These are phyloP conservation scores for Pelmatolapia mariae DNA, from an alignment of 2,113 vertebrate species.

Conservation along the genomic window DNA sequence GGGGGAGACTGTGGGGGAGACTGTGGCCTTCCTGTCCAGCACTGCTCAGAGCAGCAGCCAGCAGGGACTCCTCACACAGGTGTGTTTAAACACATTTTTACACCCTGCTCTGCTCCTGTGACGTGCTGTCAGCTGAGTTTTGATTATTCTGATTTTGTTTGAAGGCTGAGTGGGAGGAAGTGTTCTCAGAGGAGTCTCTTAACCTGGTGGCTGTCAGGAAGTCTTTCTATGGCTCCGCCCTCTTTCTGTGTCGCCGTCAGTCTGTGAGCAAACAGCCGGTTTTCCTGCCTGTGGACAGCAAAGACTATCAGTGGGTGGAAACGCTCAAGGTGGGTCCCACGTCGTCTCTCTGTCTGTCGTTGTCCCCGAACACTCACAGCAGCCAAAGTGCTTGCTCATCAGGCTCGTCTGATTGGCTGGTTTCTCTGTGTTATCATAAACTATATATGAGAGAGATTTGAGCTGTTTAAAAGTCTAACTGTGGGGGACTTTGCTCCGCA, in stretches of 20 bases:
- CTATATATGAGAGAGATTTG: not conserved
- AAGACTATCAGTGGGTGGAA: conserved; percentile 85
- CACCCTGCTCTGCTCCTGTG: not conserved
- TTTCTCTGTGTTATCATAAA: not conserved
- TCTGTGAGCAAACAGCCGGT: conserved; percentile 51
- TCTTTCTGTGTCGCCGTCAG: conserved; percentile 82
- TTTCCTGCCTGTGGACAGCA: conserved; percentile 78
- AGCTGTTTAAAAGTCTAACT: not conserved
- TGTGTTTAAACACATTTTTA: conserved; percentile 8
- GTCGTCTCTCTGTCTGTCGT: fast-evolving
- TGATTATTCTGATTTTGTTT: not conserved
- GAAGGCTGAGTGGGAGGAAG: conserved; percentile 84
- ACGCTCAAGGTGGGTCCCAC: conserved; percentile 79
- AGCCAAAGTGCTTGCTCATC: not conserved
- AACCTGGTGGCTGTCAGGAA: conserved; percentile 75
- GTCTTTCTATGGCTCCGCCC: conserved; percentile 84
- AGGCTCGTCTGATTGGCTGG: not conserved
- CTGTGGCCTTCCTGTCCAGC: conserved; percentile 75
- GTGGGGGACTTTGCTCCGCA: not conserved
- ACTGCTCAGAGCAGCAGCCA: conserved; percentile 45
- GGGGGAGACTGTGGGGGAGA: conserved; percentile 82
- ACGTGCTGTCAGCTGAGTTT: not conserved
- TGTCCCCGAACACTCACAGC: not conserved
- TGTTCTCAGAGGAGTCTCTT: conserved; percentile 71
- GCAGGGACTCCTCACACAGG: conserved; percentile 79